Evolutionary conservation across 2,888 invertebrate genomes (phyloP), one percentile per base, ranked within the genome.

Genomic region (Eristalinus aeneus): DNA sequence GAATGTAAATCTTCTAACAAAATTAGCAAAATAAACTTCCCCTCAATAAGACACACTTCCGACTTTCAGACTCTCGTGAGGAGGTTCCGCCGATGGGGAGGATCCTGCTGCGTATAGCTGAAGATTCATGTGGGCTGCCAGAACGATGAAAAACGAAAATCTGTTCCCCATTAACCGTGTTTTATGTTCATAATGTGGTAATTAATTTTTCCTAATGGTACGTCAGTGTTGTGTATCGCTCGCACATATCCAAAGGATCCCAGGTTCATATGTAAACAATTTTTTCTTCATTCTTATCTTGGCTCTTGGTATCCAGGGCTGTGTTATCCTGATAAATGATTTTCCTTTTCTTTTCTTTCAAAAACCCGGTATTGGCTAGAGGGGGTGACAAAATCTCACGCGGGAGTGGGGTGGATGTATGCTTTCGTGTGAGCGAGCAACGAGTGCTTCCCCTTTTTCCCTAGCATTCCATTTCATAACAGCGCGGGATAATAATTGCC

Each of bases 181-280:
- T 85, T 80, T 80, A 85, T 85, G 85, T 68, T 85, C 76, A 77
- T 80, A 85, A 85, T 80, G 80, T 80, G 80, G 85, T 85, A 80
- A 85, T 85, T 85, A 85, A 85, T 85, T 85, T 80, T 69, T 85
- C 76, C 69, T 80, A 85, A 85, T 73, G 85, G 80, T 34, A 68
- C 76, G 53, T 65, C 60, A 67, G 53, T 36, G 16, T 54, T 65
- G 10, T 67, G 65, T 78, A 64, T 53, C 67, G 60, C 39, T 10
- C 54, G 5, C 20, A 67, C 23, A 83, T 60, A 77, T 74, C 69
- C 65, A 5, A 60, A 53, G 39, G 61, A 58, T 46, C n/a, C 0
- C 60, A 39, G 39, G 27, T 60, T 69, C 36, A 60, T 61, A 75
- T 77, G 71, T 73, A 83, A 77, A 56, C 67, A 67, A 60, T 67